Base-by-base conservation (phyloP, 35 echinoderm and acorn worm species). In the Amphiura filiformis region DNA sequence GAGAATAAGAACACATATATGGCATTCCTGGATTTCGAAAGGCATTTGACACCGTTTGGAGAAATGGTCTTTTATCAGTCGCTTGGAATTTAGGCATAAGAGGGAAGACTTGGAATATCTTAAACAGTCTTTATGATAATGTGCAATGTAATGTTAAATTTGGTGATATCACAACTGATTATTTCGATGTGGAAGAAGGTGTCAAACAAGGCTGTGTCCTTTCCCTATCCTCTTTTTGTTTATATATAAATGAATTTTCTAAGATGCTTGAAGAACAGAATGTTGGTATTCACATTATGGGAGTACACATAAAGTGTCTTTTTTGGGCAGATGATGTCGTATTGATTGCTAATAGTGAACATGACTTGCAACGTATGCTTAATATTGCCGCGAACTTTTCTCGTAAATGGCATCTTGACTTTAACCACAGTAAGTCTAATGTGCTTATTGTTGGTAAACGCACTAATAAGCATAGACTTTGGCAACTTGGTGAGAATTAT, bases 111-210 rank as follows among this genome's bases (percentile, higher is more conserved):
- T 80, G 78, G 78, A 80, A 36, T 37, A 36, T 80, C 13, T 1
- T 80, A 7, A 13, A 39, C 35, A 80, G 26, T n/a, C 3, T 80
- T 1, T 36, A 80, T 34, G 2, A 80, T 11, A 80, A 80, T 80
- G 78, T 80, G 13, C 78, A 80, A 80, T 80, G 78, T 80, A 80
- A 80, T 36, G 78, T 80, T 80, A 80, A 80, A 26, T 80, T 80
- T 80, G 78, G 34, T 4, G 26, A 80, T 80, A 17, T 80, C 35
- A 31, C 7, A 35, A 77, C 78, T 37, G 78, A 80, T 22, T 39
- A 11, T 80, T 32, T 80, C n/a, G 78, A 80, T 37, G 35, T 80
- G 4, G 78, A 80, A 34, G 17, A 80, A 26, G 61, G 61, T 70
- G 11, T 70, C 15, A 70, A 70, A n/a, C 61, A 11, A 70, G 61